Evolutionary conservation across 1,140 invertebrate genomes (phyloP).

Genomic region (Rhizoglyphus robini): DNA sequence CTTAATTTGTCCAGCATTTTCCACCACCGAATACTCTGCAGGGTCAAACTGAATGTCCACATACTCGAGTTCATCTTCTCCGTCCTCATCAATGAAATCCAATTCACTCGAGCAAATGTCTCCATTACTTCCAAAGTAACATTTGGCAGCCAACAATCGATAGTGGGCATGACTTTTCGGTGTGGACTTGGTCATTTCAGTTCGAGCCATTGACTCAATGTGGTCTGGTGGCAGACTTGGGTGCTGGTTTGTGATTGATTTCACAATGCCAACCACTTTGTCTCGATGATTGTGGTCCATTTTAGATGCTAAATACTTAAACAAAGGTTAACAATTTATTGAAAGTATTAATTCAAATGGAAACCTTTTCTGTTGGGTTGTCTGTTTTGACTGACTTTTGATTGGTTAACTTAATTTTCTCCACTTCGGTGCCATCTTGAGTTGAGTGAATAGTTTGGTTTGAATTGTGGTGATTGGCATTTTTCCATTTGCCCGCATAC

Average conservation of each 20-base stretch:
- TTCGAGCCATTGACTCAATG: constrained; percentile 84
- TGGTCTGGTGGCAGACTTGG: constrained; percentile 69
- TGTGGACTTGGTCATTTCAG: constrained; percentile 76
- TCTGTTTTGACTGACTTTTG: neutral
- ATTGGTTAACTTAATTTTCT: neutral
- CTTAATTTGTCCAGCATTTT: constrained; percentile 87
- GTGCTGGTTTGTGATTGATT: constrained; percentile 71
- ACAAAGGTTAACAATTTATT: no score
- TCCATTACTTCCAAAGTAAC: constrained; percentile 77
- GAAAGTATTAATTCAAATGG: constrained; percentile 3
- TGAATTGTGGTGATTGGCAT: no score
- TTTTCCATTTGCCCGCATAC: no score
- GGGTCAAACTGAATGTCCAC: constrained; percentile 75
- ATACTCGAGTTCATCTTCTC: constrained; percentile 35
- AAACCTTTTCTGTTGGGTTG: neutral
- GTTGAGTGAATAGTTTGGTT: neutral
- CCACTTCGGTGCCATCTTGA: neutral
- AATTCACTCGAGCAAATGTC: neutral
- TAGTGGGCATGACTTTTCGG: constrained; percentile 95
- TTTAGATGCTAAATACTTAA: constrained; percentile 48
- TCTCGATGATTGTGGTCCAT: constrained; percentile 74
- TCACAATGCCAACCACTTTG: constrained; percentile 79
- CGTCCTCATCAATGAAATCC: constrained; percentile 25
- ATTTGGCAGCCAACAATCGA: constrained; percentile 80
- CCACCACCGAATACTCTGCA: constrained; percentile 93